Base-by-base conservation (phyloP, 2,888 invertebrate species). In the Rapana venosa region DNA sequence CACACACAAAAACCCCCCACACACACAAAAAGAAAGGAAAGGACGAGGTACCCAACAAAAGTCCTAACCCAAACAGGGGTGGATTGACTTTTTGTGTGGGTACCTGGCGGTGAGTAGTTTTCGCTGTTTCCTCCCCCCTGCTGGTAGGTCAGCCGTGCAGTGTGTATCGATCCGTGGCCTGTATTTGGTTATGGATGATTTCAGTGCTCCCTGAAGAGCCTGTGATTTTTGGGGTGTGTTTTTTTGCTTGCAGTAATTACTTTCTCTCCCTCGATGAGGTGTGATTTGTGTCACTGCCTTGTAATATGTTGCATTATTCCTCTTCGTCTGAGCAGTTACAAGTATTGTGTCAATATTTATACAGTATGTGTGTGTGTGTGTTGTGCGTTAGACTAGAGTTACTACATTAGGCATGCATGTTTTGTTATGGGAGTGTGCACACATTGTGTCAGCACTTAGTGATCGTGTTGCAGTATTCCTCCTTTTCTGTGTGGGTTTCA, bases 21-120 rank as follows among this genome's bases (percentile, higher is more conserved):
- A n/a, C n/a, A n/a, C n/a, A n/a, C n/a, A n/a, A 47, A 47, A 47
- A 47, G 47, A 47, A 47, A 2, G 47, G 47, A 47, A 47, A 47
- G 47, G 47, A 47, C 2, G 47, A 47, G 47, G 47, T 47, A 47
- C 47, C 47, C 47, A 47, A 30, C 30, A 74, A 22, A 35, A 79
- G 79, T 35, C 79, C 79, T 20, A 79, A 79, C 35, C 35, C 79
- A n/a, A 35, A 35, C 30, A 32, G 32, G 79, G 35, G 35, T 22
- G 17, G n/a, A 79, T 79, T 79, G 79, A 79, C 79, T 79, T 79
- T 35, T 26, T 26, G 17, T 79, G 32, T 79, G 35, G 79, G n/a
- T 77, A 30, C n/a, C 74, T 13, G 26, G n/a, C n/a, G 15, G n/a
- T 77, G 74, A 79, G 79, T 79, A 79, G 79, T 79, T 79, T 79